Evolutionary conservation across 2,888 invertebrate species (phyloP), one percentile per base, ranked within the genome.

Genomic region (Latrodectus elegans): DNA sequence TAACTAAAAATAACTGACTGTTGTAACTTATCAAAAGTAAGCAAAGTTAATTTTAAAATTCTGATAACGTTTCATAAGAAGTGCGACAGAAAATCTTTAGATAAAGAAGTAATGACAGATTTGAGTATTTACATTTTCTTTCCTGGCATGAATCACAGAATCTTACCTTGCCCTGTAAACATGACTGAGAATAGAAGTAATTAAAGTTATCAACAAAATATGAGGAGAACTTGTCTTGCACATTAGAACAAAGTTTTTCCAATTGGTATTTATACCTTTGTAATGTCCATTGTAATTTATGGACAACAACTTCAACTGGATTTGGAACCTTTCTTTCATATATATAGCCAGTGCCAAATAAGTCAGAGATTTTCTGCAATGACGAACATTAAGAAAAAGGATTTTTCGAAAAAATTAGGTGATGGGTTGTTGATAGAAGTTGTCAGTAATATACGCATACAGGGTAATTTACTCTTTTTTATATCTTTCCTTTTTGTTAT

Each of bases 261-360:
- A 88, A 84, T 70, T 80, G 84, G 55, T 84, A 68, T 88, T 75
- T 88, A 84, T 81, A 88, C 79, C 88, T 83, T 80, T 88, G 74
- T 60, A 88, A 71, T 80, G 88, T 88, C 88, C 88, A 88, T 80
- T 88, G 88, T 68, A 83, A 84, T 75, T 88, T 88, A 88, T 82
- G 88, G 79, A 88, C 88, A 74, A 88, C 52, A 55, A 77, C 77
- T 53, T 81, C 86, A 67, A 53, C 77, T 87, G 68, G 67, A 53
- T 77, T 87, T 52, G 68, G 55, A 49, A 77, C 22, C 9, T 51
- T 17, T 81, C 72, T 80, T 75, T 75, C 80, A 14, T 80, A 76
- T 51, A 75, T 71, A 80, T 80, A 71, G 80, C 85, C 75, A 64
- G 80, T 76, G 64, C 80, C 85, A 82, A 80, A 87, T 55, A 72